phyloP scores from a whole-genome alignment of 2,797 vertebrate genomes.

The Alectoris magna region DNA sequence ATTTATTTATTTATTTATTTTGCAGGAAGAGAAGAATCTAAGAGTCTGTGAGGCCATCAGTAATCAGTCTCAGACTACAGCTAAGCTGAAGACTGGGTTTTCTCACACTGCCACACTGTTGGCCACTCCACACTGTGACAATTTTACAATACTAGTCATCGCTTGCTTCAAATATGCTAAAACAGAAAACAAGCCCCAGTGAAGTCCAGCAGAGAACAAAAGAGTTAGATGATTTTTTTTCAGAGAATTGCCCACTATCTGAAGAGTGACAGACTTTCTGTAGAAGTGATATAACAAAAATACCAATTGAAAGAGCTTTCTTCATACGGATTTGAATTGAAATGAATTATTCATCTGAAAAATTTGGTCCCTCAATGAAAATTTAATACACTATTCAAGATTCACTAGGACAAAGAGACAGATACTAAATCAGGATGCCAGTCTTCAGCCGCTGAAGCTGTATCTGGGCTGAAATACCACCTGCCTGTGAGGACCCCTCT shows the following conservation, averaged over 20 bases:
- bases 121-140: neutral
- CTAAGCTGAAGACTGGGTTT: neutral
- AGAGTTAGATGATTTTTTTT: neutral
- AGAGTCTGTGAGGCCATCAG: neutral
- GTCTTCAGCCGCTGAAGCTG: neutral
- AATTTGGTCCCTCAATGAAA: constrained; percentile 24
- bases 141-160: neutral
- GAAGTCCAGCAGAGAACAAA: neutral
- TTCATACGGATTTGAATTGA: neutral
- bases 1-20: neutral
- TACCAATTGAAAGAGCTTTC: neutral
- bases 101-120: neutral
- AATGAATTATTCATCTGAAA: constrained; percentile 50
- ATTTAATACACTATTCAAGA: neutral
- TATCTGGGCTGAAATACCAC: neutral
- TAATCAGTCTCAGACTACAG: neutral
- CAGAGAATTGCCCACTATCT: neutral
- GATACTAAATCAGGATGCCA: constrained; percentile 29
- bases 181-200: neutral
- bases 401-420: constrained; percentile 25
- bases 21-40: neutral
- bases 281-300: neutral
- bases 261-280: neutral
- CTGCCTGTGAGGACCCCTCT: neutral
- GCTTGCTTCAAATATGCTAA: neutral